Conservation (phyloP, 1,140 invertebrate species). For the Odontomachus brunneus region DNA sequence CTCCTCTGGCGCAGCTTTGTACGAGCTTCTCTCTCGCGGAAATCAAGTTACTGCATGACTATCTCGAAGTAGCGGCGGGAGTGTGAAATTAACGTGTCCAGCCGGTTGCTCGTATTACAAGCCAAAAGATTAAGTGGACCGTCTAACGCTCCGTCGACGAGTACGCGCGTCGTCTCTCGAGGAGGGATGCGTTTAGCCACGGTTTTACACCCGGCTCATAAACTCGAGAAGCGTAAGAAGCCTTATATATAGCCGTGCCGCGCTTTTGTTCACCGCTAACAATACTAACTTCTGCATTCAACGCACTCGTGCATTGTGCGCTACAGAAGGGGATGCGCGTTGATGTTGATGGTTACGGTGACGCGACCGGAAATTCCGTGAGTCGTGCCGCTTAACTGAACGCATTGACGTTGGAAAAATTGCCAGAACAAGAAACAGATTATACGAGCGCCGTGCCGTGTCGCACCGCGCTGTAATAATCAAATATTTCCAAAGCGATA, state of each 20-base stretch:
- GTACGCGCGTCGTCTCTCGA: background rate
- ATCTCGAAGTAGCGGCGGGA: too few relatives aligned
- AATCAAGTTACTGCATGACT: too few relatives aligned
- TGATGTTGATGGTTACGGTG: constrained; percentile 2
- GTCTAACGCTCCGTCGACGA: background rate
- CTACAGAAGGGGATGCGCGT: background rate
- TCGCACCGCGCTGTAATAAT: constrained; percentile 12
- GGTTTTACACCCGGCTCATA: constrained; percentile 5
- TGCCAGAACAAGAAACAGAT: background rate
- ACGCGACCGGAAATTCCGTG: background rate
- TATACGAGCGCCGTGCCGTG: background rate
- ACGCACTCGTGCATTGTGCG: background rate
- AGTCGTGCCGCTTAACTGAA: background rate
- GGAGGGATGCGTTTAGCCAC: constrained; percentile 9
- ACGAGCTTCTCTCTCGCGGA: too few relatives aligned
- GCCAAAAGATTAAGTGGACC: constrained; percentile 31
- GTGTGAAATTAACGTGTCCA: too few relatives aligned
- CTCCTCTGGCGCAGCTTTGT: too few relatives aligned
- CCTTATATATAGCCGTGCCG: background rate
- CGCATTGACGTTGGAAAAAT: background rate
- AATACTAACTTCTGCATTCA: constrained; percentile 40
- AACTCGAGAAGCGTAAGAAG: constrained; percentile 7
- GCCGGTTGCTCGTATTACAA: background rate
- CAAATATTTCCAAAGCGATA: background rate
- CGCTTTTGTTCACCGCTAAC: constrained; percentile 23